Evolutionary conservation across 2,888 invertebrate species (phyloP), one percentile per base, ranked within the genome.

Genomic region (Pedicia rivosa): DNA sequence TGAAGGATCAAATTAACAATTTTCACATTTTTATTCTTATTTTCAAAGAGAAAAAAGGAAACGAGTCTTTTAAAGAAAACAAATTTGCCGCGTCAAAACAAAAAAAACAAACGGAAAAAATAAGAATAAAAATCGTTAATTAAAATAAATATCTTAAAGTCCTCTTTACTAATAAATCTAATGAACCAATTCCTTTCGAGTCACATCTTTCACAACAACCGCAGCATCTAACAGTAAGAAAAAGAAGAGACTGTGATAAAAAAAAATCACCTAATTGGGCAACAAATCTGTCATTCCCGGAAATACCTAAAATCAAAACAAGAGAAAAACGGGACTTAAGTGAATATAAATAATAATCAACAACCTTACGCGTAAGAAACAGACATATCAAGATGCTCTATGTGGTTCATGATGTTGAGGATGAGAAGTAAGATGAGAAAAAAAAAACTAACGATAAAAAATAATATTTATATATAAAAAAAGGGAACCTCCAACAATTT

Each of bases 231-330:
- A 3, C 8, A 24, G n/a, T 24, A 24, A 27, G 12, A 13, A 27
- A 27, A 27, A 27, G 12, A 27, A 12, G 6, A 27, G 12, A 13
- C 10, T 12, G 6, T 27, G 12, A 27, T 13, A 27, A 27, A 27
- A 27, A 35, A 35, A 49, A 46, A 44, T 46, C 46, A 47, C 53
- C 54, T 56, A 56, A 56, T 56, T 56, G 52, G 54, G 50, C 50
- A 52, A 56, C 57, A 56, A 57, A 56, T 56, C 54, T 55, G 53
- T 54, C 54, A 54, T 56, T 57, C 56, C 55, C 53, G 36, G 29
- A 24, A 36, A 27, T 29, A 28, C 41, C 39, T 34, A 35, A 41
- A 36, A 36, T 39, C 41, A 41, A 41, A 38, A 41, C 38, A 41
- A 38, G 36, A 35, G 4, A 34, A 20, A 38, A 28, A 27, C 39